Conservation (phyloP, 2,113 vertebrate species). For the Sceloporus undulatus region DNA sequence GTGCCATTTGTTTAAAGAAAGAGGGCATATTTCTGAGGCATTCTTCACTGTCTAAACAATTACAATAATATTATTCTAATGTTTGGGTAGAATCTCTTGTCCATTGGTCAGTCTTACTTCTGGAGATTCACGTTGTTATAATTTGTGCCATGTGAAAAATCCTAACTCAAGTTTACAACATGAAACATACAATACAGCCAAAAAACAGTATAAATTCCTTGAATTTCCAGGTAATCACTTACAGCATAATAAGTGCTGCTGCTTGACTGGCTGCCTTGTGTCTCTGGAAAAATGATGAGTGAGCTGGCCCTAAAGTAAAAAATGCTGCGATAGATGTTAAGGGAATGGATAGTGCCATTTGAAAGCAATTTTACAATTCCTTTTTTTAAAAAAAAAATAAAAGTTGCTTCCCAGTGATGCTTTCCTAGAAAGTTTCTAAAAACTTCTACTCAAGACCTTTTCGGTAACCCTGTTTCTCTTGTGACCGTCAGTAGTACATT, state of each 20-base stretch:
- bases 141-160: neutral
- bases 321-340: neutral
- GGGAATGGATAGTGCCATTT: too few species aligned
- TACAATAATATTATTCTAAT: too few species aligned
- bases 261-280: neutral
- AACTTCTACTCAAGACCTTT: neutral
- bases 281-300: neutral
- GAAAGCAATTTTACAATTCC: too few species aligned
- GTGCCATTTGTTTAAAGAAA: too few species aligned
- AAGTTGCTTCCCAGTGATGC: too few species aligned
- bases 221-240: neutral
- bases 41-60: too few species aligned
- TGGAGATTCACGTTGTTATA: neutral
- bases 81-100: too few species aligned
- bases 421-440: neutral
- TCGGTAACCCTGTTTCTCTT: neutral
- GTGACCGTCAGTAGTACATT: neutral
- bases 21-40: too few species aligned
- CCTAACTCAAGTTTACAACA: neutral
- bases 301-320: neutral
- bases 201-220: neutral
- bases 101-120: neutral
- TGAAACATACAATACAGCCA: neutral
- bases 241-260: neutral
- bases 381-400: too few species aligned